Evolutionary conservation across 30 jellyfish, hydroid and myxozoan genomes (phyloP), one percentile per base, ranked within the genome.

Genomic region (Pelagia noctiluca): DNA sequence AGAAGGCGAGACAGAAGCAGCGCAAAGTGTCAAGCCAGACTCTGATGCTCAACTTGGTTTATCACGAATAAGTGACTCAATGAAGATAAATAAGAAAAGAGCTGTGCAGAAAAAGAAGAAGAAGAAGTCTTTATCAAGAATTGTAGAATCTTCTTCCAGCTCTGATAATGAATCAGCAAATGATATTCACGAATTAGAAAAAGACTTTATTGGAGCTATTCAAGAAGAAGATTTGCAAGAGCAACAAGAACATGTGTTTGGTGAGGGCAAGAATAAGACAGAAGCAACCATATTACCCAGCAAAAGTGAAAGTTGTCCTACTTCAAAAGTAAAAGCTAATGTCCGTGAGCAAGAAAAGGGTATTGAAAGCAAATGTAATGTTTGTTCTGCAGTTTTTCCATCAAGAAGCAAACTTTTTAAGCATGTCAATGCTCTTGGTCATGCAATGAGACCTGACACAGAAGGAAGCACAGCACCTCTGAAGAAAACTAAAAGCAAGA

Each of bases 331-430:
- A n/a, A 35, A 67, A 29, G 26, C 18, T 28, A 53, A 53, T 25
- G 72, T n/a, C 29, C 25, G 24, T 1, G 29, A 28, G 18, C 38
- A 50, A 1, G 35, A 24, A 0, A 64, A 29, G 21, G 89, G 88
- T 0, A 50, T 48, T 21, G 88, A 74, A 31, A 71, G 79, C 10
- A 83, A 63, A 36, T 93, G 98, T 60, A 83, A 76, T 62, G 91
- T 78, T 23, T 93, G 98, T 32, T 21, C 82, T 16, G 63, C 71
- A 24, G 48, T 24, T 1, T 93, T 87, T 68, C 83, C 96, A 13
- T 88, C 98, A 25, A 48, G 97, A 63, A 93, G 85, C 50, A 93
- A 93, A 82, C 54, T 93, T 29, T 93, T 93, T 70, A 78, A 61
- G 52, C 98, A 93, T 67, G 75, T 93, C 23, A 87, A 79, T 48